Evolutionary conservation across 2,113 vertebrate genomes (phyloP), one percentile per base, ranked within the genome.

Genomic region (Catharus fuscescens): DNA sequence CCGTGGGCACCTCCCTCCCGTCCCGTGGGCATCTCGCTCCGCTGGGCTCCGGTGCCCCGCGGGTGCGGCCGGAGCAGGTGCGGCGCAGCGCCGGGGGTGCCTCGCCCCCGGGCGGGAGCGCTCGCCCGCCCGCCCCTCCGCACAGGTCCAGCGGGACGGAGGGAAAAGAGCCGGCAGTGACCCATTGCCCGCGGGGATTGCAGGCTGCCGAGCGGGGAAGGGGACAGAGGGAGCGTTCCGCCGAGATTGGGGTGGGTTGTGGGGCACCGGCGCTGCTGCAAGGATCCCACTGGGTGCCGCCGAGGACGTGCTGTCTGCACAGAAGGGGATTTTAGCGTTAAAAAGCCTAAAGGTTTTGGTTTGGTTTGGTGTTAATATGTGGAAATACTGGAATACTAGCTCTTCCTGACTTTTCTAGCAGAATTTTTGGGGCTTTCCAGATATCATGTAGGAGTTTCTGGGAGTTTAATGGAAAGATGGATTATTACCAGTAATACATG

Each of bases 391-490:
- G 96, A 94, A 88, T 59, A 3, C 5, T 67, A 26, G 45, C 14
- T 65, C 5, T 80, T 90, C 79, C 40, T 2, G 36, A n/a, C 28
- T 80, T 71, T 83, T 47, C 32, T 78, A 26, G 9, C 56, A 91
- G 44, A 80, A 44, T 4, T 78, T 60, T n/a, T 34, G 92, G 95
- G 86, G 64, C 19, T 97, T 96, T 95, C 96, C 95, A 66, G 34
- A 54, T 32, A 29, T 1, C 28, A 45, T 4, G 70, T 72, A 34
- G 0, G 12, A 38, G 47, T 6, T 64, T 47, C 6, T 3, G 42
- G 24, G 67, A 86, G 10, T 86, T 94, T 59, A 32, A 60, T 36
- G 77, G 7, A 60, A 53, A 45, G 44, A 64, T 36, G 70, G 44
- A 31, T 7, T 64, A 18, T 84, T 89, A 32, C 34, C 76, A 44